Conservation (phyloP, 2,113 vertebrate species). For the Laticauda laticaudata region DNA sequence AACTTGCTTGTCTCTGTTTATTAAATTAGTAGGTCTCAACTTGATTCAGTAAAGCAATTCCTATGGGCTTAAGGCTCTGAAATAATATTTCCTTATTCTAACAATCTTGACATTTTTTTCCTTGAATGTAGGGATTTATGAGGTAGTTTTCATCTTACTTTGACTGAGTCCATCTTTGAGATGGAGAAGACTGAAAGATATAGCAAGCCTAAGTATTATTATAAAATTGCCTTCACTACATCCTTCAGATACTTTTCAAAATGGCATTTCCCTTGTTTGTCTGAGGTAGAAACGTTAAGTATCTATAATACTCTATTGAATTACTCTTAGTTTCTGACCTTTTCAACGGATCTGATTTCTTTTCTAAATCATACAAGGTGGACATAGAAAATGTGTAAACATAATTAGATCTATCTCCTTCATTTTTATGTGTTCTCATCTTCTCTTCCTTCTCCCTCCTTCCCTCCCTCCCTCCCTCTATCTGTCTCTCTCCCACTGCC, state of each 20-base stretch:
- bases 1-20: not conserved
- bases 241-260: not conserved
- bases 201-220: not conserved
- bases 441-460: not conserved
- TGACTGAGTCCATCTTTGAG: conserved; percentile 6
- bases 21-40: not conserved
- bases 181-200: not conserved
- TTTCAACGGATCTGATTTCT: not conserved
- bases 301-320: not conserved
- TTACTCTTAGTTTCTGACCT: not conserved
- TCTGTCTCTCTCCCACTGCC: not conserved
- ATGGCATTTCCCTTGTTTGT: accelerated
- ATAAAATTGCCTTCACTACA: not conserved
- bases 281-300: not conserved
- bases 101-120: not conserved
- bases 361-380: conserved; percentile 4
- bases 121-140: not conserved
- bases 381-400: not conserved
- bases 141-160: not conserved
- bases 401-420: not conserved
- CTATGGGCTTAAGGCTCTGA: not conserved
- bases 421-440: not conserved
- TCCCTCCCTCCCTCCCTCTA: not conserved
- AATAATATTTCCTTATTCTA: not conserved
- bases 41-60: not conserved